Evolutionary conservation across 2,113 vertebrate genomes (phyloP), one percentile per base, ranked within the genome.

Genomic region (Aplodontia rufa): DNA sequence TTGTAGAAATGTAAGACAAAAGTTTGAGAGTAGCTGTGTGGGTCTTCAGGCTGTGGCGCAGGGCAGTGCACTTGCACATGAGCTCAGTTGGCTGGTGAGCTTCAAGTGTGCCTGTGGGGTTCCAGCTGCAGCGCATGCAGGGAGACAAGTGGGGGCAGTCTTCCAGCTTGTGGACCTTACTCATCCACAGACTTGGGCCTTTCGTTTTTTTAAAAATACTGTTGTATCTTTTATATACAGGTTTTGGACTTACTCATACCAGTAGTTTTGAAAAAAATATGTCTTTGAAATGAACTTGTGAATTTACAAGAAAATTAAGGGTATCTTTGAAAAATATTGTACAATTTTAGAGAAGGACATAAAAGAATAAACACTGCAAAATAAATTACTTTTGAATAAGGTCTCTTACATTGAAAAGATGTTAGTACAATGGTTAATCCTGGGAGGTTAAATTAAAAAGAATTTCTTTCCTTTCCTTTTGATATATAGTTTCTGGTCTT

Each of bases 201-300:
- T 94, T 83, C 40, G 8, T 72, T 79, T 96, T 87, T 32, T 80
- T 58, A 19, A 19, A 8, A 87, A 1, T 75, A 68, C 35, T 51
- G 19, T 64, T 74, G 32, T 58, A 37, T 80, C 37, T 78, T 66
- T 66, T 92, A 47, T 78, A 35, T 64, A 93, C 60, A 90, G 37
- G 16, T 76, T 89, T 91, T 78, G 3, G 53, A 55, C 19, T 68
- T 75, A 69, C 93, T 90, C 10, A 8, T 68, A 80, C 75, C 14
- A 72, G 58, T 87, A 42, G 42, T 89, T 94, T 94, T 92, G 24
- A 84, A 85, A n/a, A 24, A 32, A 90, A 51, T 76, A 83, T 55
- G 8, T 91, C 42, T 78, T 62, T 78, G 78, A 88, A 94, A 30
- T 83, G 91, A 53, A 87, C 32, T 84, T 93, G 72, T 60, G 9